These are phyloP conservation scores for Tyria jacobaeae DNA, from an alignment of 2,888 invertebrate genomes.

Conservation along the genomic window DNA sequence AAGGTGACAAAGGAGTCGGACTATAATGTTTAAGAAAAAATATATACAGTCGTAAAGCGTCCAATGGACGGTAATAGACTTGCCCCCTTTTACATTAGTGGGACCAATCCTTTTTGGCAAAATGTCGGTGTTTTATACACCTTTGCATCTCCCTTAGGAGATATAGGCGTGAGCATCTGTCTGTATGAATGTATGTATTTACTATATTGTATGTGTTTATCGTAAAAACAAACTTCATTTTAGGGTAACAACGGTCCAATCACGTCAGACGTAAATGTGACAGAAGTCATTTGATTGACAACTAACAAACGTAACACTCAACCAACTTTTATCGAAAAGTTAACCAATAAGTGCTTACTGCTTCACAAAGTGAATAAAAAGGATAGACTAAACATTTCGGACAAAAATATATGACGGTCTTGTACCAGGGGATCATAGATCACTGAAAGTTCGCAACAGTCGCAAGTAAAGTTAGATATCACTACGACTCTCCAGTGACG, in stretches of 20 bases:
- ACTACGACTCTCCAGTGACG: constrained; percentile 57
- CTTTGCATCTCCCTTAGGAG: too few species aligned
- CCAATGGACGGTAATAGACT: too few species aligned
- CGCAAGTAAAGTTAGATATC: constrained; percentile 58
- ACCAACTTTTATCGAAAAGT: constrained; percentile 3
- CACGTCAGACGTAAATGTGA: neutral
- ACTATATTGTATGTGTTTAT: too few species aligned
- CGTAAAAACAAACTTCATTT: too few species aligned
- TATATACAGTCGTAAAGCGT: too few species aligned
- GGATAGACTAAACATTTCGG: constrained; percentile 36
- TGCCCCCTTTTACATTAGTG: too few species aligned
- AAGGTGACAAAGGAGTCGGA: too few species aligned
- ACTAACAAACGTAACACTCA: neutral
- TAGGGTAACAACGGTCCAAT: neutral
- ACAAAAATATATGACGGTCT: constrained; percentile 46
- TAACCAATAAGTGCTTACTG: constrained; percentile 25
- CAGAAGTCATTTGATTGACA: neutral
- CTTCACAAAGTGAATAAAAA: constrained; percentile 41
- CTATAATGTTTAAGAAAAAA: too few species aligned
- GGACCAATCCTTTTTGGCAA: too few species aligned
- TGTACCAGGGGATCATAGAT: constrained; percentile 56
- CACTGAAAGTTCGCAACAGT: constrained; percentile 51
- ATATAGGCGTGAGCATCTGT: too few species aligned
- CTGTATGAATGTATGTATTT: too few species aligned
- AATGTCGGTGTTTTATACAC: too few species aligned